A percentile compares a stretch with the other conserved stretches of the same genome.
phyloP scores from a whole-genome alignment of 2,888 invertebrate genomes.

The Cheilosia urbana region DNA sequence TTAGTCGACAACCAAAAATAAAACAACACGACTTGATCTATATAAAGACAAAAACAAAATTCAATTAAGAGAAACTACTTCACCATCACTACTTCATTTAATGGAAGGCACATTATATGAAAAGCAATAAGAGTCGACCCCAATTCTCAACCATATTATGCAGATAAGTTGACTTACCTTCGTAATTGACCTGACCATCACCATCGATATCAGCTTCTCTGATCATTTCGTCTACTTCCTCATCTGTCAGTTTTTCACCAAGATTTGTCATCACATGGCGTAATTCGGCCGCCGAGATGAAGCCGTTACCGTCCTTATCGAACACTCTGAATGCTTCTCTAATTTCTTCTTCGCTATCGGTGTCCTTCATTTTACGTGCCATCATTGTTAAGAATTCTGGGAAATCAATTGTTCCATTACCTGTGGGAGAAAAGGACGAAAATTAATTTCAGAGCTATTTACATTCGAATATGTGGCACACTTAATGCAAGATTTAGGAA shows the following conservation, averaged over 20 bases:
- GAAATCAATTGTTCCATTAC: constrained; percentile 99
- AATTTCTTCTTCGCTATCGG: constrained; percentile 99
- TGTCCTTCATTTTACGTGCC: constrained; percentile 99
- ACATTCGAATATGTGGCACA: not conserved
- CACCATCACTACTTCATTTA: not conserved
- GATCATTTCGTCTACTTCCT: constrained; percentile 99
- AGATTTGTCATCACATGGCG: constrained; percentile 99
- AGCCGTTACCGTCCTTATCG: constrained; percentile 99
- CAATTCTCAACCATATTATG: not conserved
- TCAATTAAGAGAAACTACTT: constrained; percentile 29
- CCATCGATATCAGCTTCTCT: constrained; percentile 99
- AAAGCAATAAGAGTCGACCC: not conserved
- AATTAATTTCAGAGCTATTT: not conserved
- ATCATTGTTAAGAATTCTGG: constrained; percentile 99
- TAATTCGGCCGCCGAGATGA: constrained; percentile 98
- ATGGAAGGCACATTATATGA: too few relatives aligned
- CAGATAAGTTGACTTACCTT: constrained; percentile 79
- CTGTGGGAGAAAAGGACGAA: constrained; percentile 84
- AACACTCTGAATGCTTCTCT: constrained; percentile 99
- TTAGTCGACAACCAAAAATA: not conserved
- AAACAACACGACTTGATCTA: constrained; percentile 11
- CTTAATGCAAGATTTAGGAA: not conserved
- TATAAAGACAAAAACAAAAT: constrained; percentile 23
- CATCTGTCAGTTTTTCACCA: constrained; percentile 99
- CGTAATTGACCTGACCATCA: constrained; percentile 94